Percentiles rank a stretch among this genome's conserved stretches.
phyloP scores from a whole-genome alignment of 2,113 vertebrate genomes.

The Chaetura pelagica region DNA sequence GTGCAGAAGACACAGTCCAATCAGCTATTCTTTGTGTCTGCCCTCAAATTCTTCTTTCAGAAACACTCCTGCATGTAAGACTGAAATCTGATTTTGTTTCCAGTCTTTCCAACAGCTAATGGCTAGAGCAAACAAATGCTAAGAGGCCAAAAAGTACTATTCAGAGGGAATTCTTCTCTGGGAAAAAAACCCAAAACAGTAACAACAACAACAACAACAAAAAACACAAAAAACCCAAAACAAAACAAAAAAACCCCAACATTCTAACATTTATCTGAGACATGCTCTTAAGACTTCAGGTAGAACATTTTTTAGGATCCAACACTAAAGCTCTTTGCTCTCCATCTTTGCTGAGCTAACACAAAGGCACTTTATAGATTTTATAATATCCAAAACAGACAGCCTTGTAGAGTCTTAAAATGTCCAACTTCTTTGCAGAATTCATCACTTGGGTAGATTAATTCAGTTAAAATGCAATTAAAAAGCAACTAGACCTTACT shows the following conservation, averaged over 20 bases:
- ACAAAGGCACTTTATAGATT: background rate
- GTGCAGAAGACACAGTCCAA: background rate
- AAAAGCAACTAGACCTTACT: background rate
- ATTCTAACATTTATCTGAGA: background rate
- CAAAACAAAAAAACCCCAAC: too few relatives aligned
- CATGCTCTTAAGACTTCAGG: background rate
- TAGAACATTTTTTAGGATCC: background rate
- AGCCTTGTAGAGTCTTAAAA: background rate
- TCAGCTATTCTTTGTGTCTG: background rate
- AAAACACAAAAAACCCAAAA: fast-evolving
- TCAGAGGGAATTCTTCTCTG: background rate
- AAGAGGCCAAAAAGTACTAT: background rate
- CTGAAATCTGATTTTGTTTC: background rate
- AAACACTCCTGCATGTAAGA: background rate
- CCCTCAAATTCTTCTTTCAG: background rate
- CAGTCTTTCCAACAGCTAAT: background rate
- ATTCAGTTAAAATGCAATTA: background rate
- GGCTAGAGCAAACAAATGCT: background rate
- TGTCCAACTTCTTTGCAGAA: background rate
- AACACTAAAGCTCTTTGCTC: background rate
- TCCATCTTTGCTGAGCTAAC: background rate
- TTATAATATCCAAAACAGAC: background rate
- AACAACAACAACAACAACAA: too few relatives aligned
- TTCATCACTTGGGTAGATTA: background rate
- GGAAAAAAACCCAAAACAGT: too few relatives aligned